Conservation (phyloP, 2,113 vertebrate genomes). For the Pogona vitticeps region DNA sequence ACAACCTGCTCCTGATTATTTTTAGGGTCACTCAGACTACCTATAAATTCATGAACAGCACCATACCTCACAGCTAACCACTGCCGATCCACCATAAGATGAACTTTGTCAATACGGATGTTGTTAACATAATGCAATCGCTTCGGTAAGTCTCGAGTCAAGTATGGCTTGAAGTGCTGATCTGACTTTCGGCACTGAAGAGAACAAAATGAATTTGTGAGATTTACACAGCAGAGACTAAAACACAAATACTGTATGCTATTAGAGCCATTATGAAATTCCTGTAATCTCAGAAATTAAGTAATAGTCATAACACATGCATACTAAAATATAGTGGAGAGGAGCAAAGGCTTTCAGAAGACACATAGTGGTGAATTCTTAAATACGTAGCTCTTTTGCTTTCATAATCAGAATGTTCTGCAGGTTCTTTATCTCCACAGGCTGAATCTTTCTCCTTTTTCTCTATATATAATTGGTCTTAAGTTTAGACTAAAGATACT, state of each 20-base stretch:
- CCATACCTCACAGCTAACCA: slow-evolving; percentile 89
- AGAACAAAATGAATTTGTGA: background rate
- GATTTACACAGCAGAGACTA: background rate
- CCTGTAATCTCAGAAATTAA: background rate
- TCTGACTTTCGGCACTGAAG: slow-evolving; percentile 84
- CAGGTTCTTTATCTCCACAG: background rate
- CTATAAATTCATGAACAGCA: background rate
- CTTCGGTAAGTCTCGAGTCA: slow-evolving; percentile 91
- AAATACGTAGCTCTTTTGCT: background rate
- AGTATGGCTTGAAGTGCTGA: slow-evolving; percentile 91
- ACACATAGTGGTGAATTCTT: slow-evolving; percentile 44
- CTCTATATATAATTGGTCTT: background rate
- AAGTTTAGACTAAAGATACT: no score
- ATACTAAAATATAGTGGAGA: no score
- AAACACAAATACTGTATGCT: background rate
- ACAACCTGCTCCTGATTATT: no score
- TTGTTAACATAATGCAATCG: slow-evolving; percentile 91
- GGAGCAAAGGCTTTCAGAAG: slow-evolving; percentile 6
- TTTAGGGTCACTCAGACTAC: background rate
- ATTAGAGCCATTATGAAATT: background rate
- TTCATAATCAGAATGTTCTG: background rate
- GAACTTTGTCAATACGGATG: slow-evolving; percentile 89
- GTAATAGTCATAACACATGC: no score
- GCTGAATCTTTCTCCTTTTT: background rate
- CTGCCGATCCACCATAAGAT: slow-evolving; percentile 86